phyloP scores from a whole-genome alignment of 2,797 vertebrate species.

The Sphaeramia orbicularis region DNA sequence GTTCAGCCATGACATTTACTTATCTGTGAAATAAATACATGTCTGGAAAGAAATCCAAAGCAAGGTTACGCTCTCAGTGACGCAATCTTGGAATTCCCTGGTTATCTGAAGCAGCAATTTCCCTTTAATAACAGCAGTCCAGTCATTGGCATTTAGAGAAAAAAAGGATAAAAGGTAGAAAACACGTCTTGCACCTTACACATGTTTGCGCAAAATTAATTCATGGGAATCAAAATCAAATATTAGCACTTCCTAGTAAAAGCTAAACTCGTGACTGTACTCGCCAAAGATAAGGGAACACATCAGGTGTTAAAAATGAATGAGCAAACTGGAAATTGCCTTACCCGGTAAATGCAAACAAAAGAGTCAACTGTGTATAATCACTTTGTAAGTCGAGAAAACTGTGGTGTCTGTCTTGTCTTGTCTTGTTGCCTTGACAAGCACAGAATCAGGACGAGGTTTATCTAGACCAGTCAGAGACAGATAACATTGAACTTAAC shows the following conservation, averaged over 20 bases:
- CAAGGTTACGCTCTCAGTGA: conserved; percentile 8
- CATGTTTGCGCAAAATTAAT: conserved; percentile 33
- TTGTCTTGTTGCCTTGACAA: no score
- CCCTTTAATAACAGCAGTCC: conserved; percentile 29
- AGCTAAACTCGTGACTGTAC: conserved; percentile 24
- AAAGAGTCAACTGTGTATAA: no score
- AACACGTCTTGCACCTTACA: conserved; percentile 22
- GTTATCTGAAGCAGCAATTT: conserved; percentile 22
- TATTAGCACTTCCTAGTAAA: conserved; percentile 49
- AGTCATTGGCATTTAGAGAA: conserved; percentile 10
- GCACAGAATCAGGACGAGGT: no score
- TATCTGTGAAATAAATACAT: conserved; percentile 21
- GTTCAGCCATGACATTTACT: conserved; percentile 13
- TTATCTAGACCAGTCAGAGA: no score
- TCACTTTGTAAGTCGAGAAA: no score
- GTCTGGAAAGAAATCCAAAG: conserved; percentile 3
- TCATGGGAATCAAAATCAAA: conserved; percentile 53
- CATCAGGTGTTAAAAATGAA: conserved; percentile 9
- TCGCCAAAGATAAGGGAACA: conserved; percentile 25
- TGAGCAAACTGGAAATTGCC: conserved; percentile 5
- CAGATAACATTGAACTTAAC: no score
- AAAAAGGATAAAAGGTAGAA: conserved; percentile 35
- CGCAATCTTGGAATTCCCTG: conserved; percentile 10
- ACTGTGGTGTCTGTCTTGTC: no score
- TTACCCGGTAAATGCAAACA: no score